phyloP scores from a whole-genome alignment of 2,888 invertebrate species.

The Trachelus stipa region DNA sequence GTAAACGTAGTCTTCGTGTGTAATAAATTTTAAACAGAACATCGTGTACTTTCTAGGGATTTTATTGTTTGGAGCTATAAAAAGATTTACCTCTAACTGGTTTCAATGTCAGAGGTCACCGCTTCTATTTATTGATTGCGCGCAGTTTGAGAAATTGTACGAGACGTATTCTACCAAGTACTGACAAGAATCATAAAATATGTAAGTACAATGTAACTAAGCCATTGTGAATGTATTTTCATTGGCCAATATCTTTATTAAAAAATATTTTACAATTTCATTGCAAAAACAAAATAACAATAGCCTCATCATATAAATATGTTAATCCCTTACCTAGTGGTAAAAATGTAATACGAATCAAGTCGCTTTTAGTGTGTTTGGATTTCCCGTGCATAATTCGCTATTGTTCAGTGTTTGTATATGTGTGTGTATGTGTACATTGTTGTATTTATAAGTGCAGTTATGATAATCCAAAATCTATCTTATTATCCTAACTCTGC shows the following conservation, averaged over 20 bases:
- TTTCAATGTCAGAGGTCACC: background rate
- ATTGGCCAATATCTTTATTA: slow-evolving; percentile 53
- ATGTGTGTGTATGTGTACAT: slow-evolving; percentile 19
- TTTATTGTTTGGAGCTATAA: background rate
- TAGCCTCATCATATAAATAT: slow-evolving; percentile 22
- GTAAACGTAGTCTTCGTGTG: too few relatives aligned
- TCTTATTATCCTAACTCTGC: slow-evolving; percentile 80
- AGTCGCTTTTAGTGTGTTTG: slow-evolving; percentile 4
- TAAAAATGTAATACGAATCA: slow-evolving; percentile 11
- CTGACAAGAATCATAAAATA: background rate
- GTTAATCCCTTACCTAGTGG: slow-evolving; percentile 17
- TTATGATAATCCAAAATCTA: slow-evolving; percentile 20
- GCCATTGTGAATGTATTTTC: background rate
- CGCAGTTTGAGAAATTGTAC: background rate
- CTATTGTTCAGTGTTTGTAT: slow-evolving; percentile 6
- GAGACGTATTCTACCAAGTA: background rate
- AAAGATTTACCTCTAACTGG: background rate
- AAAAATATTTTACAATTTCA: slow-evolving; percentile 57
- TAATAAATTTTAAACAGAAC: background rate
- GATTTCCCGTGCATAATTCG: background rate
- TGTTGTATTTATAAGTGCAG: slow-evolving; percentile 12
- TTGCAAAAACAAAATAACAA: slow-evolving; percentile 41
- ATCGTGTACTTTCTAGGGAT: background rate
- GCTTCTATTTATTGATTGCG: background rate
- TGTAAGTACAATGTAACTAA: background rate